Percentiles rank a stretch among this genome's conserved stretches.
These are phyloP conservation scores for Actenoides lindsayi DNA, from an alignment of 2,113 vertebrate genomes.

Conservation along the genomic window DNA sequence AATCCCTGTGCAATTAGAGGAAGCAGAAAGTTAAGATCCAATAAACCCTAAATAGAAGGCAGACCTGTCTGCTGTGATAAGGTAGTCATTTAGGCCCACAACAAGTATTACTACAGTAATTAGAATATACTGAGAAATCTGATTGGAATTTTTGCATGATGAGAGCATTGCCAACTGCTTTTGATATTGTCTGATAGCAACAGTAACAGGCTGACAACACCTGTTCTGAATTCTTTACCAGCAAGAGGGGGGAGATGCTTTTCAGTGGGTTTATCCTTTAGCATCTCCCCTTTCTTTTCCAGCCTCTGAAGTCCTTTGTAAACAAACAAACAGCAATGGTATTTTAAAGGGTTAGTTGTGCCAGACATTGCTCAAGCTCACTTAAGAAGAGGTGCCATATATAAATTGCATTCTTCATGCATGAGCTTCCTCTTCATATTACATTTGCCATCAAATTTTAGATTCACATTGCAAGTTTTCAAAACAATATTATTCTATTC, in stretches of 20 bases:
- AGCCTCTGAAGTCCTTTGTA: background rate
- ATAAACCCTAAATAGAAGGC: background rate
- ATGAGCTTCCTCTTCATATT: background rate
- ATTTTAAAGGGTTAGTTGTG: conserved; percentile 12
- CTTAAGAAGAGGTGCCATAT: background rate
- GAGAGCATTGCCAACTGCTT: conserved; percentile 20
- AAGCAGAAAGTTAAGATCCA: background rate
- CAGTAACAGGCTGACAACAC: background rate
- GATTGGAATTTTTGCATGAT: conserved; percentile 54
- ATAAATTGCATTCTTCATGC: background rate
- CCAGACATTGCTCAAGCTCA: background rate
- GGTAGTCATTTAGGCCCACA: conserved; percentile 31
- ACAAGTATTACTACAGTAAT: conserved; percentile 44
- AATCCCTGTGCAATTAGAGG: background rate
- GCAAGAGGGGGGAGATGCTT: background rate
- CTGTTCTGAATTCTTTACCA: background rate
- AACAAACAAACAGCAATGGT: background rate
- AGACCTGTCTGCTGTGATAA: background rate
- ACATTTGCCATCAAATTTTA: background rate
- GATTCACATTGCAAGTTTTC: background rate
- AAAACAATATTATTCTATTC: background rate
- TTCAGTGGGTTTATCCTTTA: background rate
- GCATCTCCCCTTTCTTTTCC: background rate
- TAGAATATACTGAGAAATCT: conserved; percentile 47
- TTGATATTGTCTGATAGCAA: conserved; percentile 13